Conservation (phyloP, 2,888 invertebrate genomes). For the Agrochola lota region DNA sequence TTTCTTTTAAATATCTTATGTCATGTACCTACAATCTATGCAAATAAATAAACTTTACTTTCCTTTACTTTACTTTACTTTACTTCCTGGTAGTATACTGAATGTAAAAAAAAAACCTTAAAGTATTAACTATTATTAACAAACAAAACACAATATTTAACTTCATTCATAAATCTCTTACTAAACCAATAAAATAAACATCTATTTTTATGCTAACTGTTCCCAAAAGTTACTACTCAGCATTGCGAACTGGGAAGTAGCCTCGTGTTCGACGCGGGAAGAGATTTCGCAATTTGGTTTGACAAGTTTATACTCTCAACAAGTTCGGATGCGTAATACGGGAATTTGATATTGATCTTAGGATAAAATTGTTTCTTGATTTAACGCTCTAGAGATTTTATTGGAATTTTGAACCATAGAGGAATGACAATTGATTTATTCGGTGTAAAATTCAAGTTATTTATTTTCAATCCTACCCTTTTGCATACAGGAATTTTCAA, state of each 20-base stretch:
- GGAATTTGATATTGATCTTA: constrained; percentile 45
- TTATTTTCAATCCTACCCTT: neutral
- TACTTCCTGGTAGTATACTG: too few species aligned
- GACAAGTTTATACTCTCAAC: constrained; percentile 41
- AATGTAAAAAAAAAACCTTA: too few species aligned
- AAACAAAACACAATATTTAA: neutral
- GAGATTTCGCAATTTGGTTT: constrained; percentile 40
- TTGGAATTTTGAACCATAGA: neutral
- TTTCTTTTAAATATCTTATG: too few species aligned
- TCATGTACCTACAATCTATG: too few species aligned
- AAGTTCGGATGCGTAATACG: constrained; percentile 36
- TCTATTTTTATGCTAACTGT: neutral
- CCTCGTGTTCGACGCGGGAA: constrained; percentile 31
- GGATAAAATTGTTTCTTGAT: constrained; percentile 29
- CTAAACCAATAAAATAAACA: neutral
- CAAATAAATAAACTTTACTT: too few species aligned
- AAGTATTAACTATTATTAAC: too few species aligned
- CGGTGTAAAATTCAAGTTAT: neutral
- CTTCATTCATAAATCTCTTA: neutral
- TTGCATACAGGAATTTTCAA: neutral
- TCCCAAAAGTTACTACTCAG: neutral
- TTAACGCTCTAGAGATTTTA: constrained; percentile 6
- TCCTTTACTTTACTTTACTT: too few species aligned
- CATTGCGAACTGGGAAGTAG: neutral
- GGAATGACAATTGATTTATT: neutral